Percentiles rank a stretch among this genome's conserved stretches.
phyloP scores from a whole-genome alignment of 1,140 invertebrate genomes.

The Bombus difficillimus region DNA sequence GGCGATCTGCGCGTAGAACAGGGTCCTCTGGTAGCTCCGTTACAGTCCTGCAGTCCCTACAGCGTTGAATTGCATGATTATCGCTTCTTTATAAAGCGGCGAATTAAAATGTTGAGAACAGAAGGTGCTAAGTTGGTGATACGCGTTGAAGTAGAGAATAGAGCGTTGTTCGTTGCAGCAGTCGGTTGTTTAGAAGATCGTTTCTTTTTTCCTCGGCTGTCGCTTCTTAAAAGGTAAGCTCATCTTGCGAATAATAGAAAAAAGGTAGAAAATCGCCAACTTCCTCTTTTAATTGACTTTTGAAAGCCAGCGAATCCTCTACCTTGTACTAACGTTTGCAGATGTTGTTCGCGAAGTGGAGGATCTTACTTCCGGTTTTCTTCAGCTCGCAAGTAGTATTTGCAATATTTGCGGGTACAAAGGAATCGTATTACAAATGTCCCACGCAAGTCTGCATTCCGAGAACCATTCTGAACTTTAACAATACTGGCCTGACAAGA shows the following conservation, averaged over 20 bases:
- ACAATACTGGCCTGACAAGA: slow-evolving; percentile 51
- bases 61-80: slow-evolving; percentile 1
- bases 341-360: neutral
- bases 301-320: neutral
- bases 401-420: neutral
- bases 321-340: neutral
- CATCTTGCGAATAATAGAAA: neutral
- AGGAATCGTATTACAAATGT: rapidly evolving
- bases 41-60: slow-evolving; percentile 17
- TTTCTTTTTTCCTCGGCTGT: neutral
- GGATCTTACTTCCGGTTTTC: neutral
- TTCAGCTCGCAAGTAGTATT: slow-evolving; percentile 43
- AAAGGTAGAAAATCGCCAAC: neutral
- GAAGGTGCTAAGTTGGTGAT: slow-evolving; percentile 22
- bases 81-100: slow-evolving; percentile 40
- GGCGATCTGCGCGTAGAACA: too few relatives aligned
- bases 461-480: slow-evolving; percentile 61
- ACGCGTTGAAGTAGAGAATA: neutral
- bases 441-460: neutral
- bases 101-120: neutral
- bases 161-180: too few relatives aligned
- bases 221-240: neutral
- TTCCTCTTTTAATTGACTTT: neutral
- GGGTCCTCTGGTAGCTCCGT: too few relatives aligned
- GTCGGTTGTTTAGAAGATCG: too few relatives aligned